These are phyloP conservation scores for Phymorhynchus buccinoides DNA, from an alignment of 1,140 invertebrate genomes.

Conservation along the genomic window DNA sequence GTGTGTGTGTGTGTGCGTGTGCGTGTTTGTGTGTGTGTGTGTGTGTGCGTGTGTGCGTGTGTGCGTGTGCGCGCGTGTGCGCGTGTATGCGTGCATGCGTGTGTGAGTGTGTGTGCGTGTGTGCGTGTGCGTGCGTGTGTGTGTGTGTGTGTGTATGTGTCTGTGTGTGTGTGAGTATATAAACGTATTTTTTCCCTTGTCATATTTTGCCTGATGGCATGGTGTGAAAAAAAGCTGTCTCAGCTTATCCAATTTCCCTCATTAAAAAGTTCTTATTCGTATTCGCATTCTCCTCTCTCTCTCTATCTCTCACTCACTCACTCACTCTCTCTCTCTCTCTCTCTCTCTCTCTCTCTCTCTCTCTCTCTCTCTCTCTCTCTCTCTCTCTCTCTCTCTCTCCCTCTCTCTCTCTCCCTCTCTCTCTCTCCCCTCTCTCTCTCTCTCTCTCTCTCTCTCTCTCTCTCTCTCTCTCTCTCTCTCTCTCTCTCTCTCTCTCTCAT, in stretches of 20 bases:
- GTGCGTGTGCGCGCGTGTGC: not conserved
- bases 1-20: not conserved
- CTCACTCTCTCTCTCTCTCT: not conserved
- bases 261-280: too few species aligned
- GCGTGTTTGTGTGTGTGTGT: not conserved
- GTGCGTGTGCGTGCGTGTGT: conserved; percentile 9
- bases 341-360: conserved; percentile 3
- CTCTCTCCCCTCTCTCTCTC: not conserved
- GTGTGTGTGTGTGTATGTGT: conserved; percentile 14
- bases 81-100: not conserved
- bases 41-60: not conserved
- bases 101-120: not conserved
- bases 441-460: not conserved
- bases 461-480: not conserved
- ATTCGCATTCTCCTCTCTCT: too few species aligned
- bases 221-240: too few species aligned
- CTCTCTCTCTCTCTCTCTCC: not conserved
- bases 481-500: not conserved
- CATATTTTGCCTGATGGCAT: too few species aligned
- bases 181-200: too few species aligned
- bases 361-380: not conserved
- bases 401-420: not conserved
- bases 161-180: not conserved
- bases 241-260: too few species aligned
- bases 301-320: too few species aligned